phyloP scores from a whole-genome alignment of 1,140 invertebrate species.

The Pogonomyrmex californicus region DNA sequence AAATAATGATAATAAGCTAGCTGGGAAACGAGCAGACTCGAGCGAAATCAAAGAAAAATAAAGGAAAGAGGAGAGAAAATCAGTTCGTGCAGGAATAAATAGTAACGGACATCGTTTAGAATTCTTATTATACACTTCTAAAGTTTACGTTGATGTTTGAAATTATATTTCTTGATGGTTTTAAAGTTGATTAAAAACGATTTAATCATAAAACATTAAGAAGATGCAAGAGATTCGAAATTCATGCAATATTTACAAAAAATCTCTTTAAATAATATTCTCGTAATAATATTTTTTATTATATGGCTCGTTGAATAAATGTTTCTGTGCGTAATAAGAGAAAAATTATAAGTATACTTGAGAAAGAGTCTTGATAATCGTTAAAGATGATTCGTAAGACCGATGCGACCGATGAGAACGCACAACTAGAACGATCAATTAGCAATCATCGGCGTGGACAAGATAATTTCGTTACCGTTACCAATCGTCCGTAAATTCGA shows the following conservation, averaged over 20 bases:
- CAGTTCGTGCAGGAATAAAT: constrained; percentile 63
- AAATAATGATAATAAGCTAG: constrained; percentile 80
- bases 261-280: neutral
- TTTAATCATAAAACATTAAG: neutral
- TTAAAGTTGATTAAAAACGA: neutral
- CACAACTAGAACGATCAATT: constrained; percentile 59
- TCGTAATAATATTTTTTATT: neutral
- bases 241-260: neutral
- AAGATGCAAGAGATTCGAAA: neutral
- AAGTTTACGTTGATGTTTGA: constrained; percentile 52
- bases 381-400: constrained; percentile 13
- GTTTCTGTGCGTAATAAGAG: neutral
- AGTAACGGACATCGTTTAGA: constrained; percentile 72
- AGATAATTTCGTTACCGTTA: constrained; percentile 80
- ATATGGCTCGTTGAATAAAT: neutral
- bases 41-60: constrained; percentile 56
- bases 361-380: neutral
- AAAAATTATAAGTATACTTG: neutral
- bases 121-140: constrained; percentile 65
- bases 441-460: constrained; percentile 71
- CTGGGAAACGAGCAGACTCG: constrained; percentile 45
- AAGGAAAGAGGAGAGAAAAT: constrained; percentile 33
- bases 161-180: constrained; percentile 48
- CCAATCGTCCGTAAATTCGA: constrained; percentile 79
- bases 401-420: constrained; percentile 14